Evolutionary conservation across 2,113 vertebrate species (phyloP), one percentile per base, ranked within the genome.

Genomic region (Dinomys branickii): DNA sequence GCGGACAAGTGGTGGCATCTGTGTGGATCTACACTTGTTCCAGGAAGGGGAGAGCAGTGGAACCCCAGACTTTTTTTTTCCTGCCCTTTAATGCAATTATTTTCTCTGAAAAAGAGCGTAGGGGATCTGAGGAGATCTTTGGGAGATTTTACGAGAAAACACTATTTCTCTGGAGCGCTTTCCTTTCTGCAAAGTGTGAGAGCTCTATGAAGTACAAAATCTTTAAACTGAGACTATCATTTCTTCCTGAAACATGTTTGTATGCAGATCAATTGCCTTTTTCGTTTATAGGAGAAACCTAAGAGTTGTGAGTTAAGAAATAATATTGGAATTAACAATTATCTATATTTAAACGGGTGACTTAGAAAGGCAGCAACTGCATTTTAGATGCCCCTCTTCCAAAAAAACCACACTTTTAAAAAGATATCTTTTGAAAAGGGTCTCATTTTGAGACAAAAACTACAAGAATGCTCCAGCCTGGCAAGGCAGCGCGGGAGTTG

Each of bases 381-480:
- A 73, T 88, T 96, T 96, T 73, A 93, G 2, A 90, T 26, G 5
- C 44, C 6, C 13, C 75, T 1, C 35, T n/a, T n/a, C 5, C 17
- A 20, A 89, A 97, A 35, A 11, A 20, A 30, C 19, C 30, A 20
- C 30, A 12, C 33, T 67, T 28, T 80, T 28, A 28, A 85, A 80
- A 80, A 96, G 26, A 63, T 63, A n/a, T 26, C 22, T 61, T 61
- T 61, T 10, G 26, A 26, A 61, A 61, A 95, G 96, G 87, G 89
- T 58, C 65, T 82, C 78, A 6, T 35, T 95, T 77, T 67, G 90
- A 88, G 82, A 44, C 41, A 84, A 94, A 95, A 98, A 93, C 71
- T 35, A 33, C 97, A 93, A 71, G 11, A 71, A 91, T 26, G 94
- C 28, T 56, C 0, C 54, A 0, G 56, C 78, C 82, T 38, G 91